A percentile compares a stretch with the other conserved stretches of the same genome.
phyloP scores from a whole-genome alignment of 2,888 invertebrate species.

The Zeuzera pyrina region DNA sequence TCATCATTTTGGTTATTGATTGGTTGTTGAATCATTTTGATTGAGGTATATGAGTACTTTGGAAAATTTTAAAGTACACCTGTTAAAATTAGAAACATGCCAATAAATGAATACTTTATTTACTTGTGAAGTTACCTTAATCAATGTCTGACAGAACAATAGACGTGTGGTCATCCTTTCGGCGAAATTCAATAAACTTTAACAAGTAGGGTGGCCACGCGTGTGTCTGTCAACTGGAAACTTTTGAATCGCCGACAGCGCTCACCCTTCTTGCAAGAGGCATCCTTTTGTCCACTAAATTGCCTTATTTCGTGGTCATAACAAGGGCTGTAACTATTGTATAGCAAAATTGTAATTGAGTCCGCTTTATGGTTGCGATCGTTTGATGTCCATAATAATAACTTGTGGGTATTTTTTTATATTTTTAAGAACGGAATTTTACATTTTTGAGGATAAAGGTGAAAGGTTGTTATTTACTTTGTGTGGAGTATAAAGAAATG shows the following conservation, averaged over 20 bases:
- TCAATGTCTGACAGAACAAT: conserved; percentile 54
- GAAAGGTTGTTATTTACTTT: no score
- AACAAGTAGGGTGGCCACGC: conserved; percentile 37
- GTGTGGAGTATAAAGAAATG: neutral
- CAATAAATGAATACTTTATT: no score
- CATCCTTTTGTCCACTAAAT: conserved; percentile 66
- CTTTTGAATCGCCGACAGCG: conserved; percentile 61
- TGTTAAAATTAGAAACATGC: no score
- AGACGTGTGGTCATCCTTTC: conserved; percentile 58
- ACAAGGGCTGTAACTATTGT: conserved; percentile 64
- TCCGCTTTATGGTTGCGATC: conserved; percentile 45
- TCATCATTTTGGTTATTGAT: no score
- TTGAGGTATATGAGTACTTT: no score
- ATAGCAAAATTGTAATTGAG: conserved; percentile 52
- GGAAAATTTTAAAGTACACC: no score
- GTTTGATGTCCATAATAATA: conserved; percentile 65
- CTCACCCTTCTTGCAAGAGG: conserved; percentile 30
- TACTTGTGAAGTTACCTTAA: no score
- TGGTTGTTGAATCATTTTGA: no score
- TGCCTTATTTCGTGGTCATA: conserved; percentile 64
- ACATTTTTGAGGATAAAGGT: no score
- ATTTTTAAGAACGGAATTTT: conserved; percentile 1
- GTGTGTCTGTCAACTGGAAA: conserved; percentile 49
- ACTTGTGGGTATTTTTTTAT: no score
- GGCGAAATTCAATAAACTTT: conserved; percentile 64